Conservation (phyloP, 2,797 vertebrate species). For the Enoplosus armatus region DNA sequence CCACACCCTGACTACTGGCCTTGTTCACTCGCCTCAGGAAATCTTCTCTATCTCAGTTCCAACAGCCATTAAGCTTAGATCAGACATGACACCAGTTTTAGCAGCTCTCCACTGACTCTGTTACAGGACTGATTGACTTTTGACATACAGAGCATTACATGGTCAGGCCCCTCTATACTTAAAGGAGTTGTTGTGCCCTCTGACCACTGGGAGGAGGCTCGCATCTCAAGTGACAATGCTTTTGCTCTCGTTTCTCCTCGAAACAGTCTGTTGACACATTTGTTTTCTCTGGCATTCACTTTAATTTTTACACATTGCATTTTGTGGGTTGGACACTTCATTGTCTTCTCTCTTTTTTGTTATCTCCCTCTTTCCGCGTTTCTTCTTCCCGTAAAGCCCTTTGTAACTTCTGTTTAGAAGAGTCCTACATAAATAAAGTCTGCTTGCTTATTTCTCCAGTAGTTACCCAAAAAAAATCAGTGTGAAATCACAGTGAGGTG, state of each 20-base stretch:
- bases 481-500: background rate
- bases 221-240: background rate
- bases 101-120: background rate
- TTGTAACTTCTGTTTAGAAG: background rate
- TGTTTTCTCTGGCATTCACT: background rate
- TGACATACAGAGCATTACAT: background rate
- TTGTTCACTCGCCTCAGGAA: background rate
- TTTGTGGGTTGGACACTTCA: constrained; percentile 1
- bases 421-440: background rate
- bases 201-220: background rate
- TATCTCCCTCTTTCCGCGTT: background rate
- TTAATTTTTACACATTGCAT: background rate
- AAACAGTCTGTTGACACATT: background rate
- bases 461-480: background rate
- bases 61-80: background rate
- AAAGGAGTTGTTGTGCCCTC: background rate
- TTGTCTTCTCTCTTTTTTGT: background rate
- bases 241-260: background rate
- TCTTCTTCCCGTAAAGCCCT: background rate
- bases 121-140: background rate
- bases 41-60: background rate
- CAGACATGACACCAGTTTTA: background rate
- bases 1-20: too few relatives aligned
- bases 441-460: background rate
- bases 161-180: background rate